phyloP scores from a whole-genome alignment of 2,888 invertebrate species.

The Ctena decussata region DNA sequence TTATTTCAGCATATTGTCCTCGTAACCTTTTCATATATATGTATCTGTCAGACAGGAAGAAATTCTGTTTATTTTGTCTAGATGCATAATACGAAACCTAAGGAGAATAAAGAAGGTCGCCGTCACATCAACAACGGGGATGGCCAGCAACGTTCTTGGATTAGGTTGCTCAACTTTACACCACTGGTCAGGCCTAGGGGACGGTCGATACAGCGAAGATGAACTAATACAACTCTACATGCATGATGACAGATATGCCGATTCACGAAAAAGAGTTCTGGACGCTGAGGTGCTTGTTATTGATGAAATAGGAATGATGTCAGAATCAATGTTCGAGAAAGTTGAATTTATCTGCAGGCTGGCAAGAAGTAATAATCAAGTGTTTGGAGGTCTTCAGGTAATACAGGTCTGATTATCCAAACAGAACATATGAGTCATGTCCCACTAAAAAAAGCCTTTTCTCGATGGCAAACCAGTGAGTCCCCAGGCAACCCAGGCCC shows the following conservation, averaged over 20 bases:
- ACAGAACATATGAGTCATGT: no score
- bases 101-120: background rate
- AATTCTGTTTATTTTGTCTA: background rate
- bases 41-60: background rate
- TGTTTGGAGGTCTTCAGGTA: constrained; percentile 7
- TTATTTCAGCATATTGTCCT: background rate
- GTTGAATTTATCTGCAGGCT: background rate
- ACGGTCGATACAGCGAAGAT: constrained; percentile 21
- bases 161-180: constrained; percentile 13
- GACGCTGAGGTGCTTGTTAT: background rate
- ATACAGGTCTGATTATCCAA: no score
- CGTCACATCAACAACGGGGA: constrained; percentile 35
- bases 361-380: background rate
- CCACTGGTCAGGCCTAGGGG: constrained; percentile 37
- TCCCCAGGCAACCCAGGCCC: no score
- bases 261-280: background rate
- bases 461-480: no score
- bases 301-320: background rate
- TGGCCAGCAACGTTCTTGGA: constrained; percentile 24
- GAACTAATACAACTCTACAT: background rate
- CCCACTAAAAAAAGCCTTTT: no score
- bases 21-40: background rate
- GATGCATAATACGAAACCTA: background rate
- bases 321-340: background rate
- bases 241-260: background rate